Percentiles rank a stretch among this genome's conserved stretches.
Conservation (phyloP, 2,113 vertebrate species). For the Taurulus bubalis region DNA sequence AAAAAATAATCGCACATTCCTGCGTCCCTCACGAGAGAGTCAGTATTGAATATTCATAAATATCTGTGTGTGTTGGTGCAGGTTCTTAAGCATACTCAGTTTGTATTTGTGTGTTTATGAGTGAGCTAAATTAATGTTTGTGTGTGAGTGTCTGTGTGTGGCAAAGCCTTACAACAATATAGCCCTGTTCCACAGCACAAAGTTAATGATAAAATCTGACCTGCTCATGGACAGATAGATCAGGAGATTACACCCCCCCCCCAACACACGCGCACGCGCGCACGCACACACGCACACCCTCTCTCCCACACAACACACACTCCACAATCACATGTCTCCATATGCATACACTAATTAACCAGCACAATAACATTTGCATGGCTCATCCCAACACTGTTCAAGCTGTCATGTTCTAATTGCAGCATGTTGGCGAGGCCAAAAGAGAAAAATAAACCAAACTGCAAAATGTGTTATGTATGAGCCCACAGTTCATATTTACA, state of each 20-base stretch:
- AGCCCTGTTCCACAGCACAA: constrained; percentile 64
- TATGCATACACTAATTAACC: constrained; percentile 73
- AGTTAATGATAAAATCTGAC: constrained; percentile 84
- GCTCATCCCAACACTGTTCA: constrained; percentile 61
- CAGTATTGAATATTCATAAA: constrained; percentile 60
- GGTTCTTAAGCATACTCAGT: constrained; percentile 17
- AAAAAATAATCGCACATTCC: constrained; percentile 80
- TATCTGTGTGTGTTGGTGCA: constrained; percentile 37
- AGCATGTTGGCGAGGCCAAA: constrained; percentile 3
- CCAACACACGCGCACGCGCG: not conserved
- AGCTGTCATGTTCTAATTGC: constrained; percentile 77
- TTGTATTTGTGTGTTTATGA: constrained; percentile 9
- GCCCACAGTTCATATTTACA: constrained; percentile 18
- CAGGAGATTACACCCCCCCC: constrained; percentile 62
- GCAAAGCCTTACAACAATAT: constrained; percentile 62
- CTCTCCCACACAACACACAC: constrained; percentile 17
- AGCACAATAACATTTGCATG: constrained; percentile 65
- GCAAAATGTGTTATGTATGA: constrained; percentile 37
- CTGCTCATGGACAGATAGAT: constrained; percentile 80
- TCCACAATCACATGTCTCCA: constrained; percentile 34
- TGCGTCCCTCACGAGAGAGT: constrained; percentile 52
- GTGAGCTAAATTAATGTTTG: constrained; percentile 19
- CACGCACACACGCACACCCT: not conserved
- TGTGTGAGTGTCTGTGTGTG: constrained; percentile 16
- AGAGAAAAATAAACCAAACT: constrained; percentile 37